Base-by-base conservation (phyloP, 1,140 invertebrate genomes). In the Elymnias hypermnestra region DNA sequence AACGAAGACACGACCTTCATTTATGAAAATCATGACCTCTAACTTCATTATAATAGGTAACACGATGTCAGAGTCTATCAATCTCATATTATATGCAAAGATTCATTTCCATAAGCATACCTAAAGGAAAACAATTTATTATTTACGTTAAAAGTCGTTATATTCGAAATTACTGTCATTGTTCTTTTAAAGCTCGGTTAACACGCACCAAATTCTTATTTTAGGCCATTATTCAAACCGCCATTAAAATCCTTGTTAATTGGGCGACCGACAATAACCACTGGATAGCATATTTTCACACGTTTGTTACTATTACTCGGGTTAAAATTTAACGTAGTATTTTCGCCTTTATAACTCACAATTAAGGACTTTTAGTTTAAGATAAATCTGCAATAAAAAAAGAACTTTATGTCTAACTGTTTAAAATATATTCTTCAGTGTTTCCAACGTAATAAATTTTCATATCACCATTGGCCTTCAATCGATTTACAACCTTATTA, bases 221-320 rank as follows among this genome's bases (percentile, higher is more conserved):
- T 3, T 15, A 33, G 13, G 7, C 29, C 29, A 22, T 43, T 43
- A 43, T 33, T 43, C 17, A 18, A 45, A 45, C 33, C 33, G 10
- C 35, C 35, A 36, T 46, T 29, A 46, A 46, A 46, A 46, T 46
- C 43, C 35, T 29, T 26, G 43, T 33, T 46, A 46, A 46, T 46
- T 46, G 43, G 43, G 35, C 35, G 23, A 38, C 35, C 35, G 23
- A 46, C 43, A 46, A 46, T 38, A 38, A 38, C 43, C 33, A 38
- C 22, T 28, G 15, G 36, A 33, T 29, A 38, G 22, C 26, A 29
- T 38, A 46, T 29, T 29, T 38, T 46, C 43, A 46, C 43, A 46
- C 43, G 35, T 46, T 9, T 10, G 23, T 21, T n/a, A 9, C 8
- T 7, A 21, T 13, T 12, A 1, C 18, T 23, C 10, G 2, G 5